Base-by-base conservation (phyloP, 2,888 invertebrate genomes). In the Tipula unca region DNA sequence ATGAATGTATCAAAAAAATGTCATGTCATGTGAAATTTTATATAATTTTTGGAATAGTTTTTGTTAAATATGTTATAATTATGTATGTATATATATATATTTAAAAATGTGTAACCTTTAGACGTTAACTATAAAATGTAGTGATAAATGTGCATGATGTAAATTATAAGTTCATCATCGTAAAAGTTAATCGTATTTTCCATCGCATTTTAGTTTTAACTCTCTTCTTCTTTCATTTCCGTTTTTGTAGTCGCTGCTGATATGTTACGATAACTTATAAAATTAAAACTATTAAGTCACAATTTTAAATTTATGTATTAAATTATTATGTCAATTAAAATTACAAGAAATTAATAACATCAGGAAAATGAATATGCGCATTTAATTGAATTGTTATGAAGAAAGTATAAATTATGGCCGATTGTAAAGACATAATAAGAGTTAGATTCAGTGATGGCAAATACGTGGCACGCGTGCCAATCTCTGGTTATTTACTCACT, bases 1-100 rank as follows among this genome's bases (percentile, higher is more conserved):
- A 48, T 25, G 20, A 25, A 69, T 69, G 10, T 25, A 25, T 48
- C 17, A 69, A 69, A 69, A 69, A 69, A 25, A 69, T 69, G 69
- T 69, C 69, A 69, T 69, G 69, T 69, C 69, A 69, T 69, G 69
- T 69, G 69, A 69, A 69, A 69, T 69, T 54, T 54, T 48, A 48
- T n/a, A n/a, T n/a, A 48, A 48, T 48, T 48, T 48, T 48, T 39
- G 39, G 13, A 39, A 39, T 39, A 10, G 39, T 39, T 39, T 39
- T 39, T 10, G 39, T 39, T 35, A 35, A 35, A 13, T 13, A 6
- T 39, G 1, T 13, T 39, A 39, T 39, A 10, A 39, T 10, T 0
- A n/a, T n/a, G n/a, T n/a, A n/a, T n/a, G n/a, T n/a, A n/a, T n/a
- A n/a, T n/a, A n/a, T n/a, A n/a, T n/a, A n/a, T n/a, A n/a, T n/a